Percentiles rank a stretch among this genome's conserved stretches.
Evolutionary conservation across 1,140 invertebrate genomes (phyloP).

Genomic region (Drosophila arizonae): DNA sequence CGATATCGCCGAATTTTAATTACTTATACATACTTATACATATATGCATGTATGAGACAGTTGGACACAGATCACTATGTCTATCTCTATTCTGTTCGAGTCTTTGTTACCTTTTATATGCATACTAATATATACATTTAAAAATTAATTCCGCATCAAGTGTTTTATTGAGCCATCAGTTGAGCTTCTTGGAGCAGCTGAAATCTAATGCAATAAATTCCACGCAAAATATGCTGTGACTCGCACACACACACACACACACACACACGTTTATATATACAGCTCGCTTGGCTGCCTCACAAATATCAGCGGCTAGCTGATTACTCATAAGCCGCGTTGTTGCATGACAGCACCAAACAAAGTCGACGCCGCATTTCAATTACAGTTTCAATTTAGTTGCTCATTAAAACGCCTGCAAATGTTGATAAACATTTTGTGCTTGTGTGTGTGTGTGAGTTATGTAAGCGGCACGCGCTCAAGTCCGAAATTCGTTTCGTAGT

Average conservation of each 20-base stretch:
- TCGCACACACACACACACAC: background rate
- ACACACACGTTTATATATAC: conserved; percentile 1
- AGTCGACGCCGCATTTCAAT: conserved; percentile 60
- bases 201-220: conserved; percentile 34
- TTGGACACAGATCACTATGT: background rate
- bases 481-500: conserved; percentile 44
- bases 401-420: conserved; percentile 71
- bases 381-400: conserved; percentile 74
- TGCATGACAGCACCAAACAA: conserved; percentile 26
- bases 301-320: conserved; percentile 1
- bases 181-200: background rate
- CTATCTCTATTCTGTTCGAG: background rate
- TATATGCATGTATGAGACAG: too few species aligned
- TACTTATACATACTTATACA: background rate
- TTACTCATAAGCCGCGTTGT: conserved; percentile 43
- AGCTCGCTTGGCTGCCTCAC: conserved; percentile 22
- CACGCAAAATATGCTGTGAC: conserved; percentile 13
- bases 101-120: background rate
- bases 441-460: conserved; percentile 47
- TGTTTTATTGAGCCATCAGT: conserved; percentile 34
- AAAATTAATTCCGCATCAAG: background rate
- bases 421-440: conserved; percentile 70
- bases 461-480: conserved; percentile 65
- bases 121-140: background rate
- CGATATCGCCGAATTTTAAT: background rate